Evolutionary conservation across 2,888 invertebrate species (phyloP).

Genomic region (Eupsilia transversa): DNA sequence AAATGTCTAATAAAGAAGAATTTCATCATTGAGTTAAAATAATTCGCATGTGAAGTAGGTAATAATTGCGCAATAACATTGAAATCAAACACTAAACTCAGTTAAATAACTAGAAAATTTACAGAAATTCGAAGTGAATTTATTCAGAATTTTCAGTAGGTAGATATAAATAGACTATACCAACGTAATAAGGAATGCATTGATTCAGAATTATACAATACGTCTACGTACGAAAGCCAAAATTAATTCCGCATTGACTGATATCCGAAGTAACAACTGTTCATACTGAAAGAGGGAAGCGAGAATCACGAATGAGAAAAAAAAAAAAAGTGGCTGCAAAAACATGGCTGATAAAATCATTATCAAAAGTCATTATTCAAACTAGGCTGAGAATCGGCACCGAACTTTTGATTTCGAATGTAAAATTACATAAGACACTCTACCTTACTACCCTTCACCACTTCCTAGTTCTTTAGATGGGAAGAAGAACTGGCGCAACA

Average conservation of each 20-base stretch:
- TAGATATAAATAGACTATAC: constrained; percentile 33
- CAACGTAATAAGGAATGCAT: constrained; percentile 34
- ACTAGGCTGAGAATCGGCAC: too few relatives aligned
- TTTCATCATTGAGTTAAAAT: neutral
- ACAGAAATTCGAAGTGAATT: constrained; percentile 12
- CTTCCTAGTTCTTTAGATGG: too few relatives aligned
- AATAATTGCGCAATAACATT: neutral
- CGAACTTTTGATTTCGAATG: too few relatives aligned
- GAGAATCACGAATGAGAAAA: neutral
- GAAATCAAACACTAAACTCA: neutral
- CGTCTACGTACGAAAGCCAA: constrained; percentile 15
- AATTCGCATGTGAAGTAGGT: neutral
- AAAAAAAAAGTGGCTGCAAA: fast-evolving
- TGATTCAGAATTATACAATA: constrained; percentile 47
- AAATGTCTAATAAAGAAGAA: neutral
- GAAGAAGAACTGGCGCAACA: too few relatives aligned
- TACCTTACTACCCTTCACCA: too few relatives aligned
- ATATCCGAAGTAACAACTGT: constrained; percentile 20
- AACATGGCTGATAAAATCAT: too few relatives aligned
- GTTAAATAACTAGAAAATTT: neutral
- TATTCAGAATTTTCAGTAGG: constrained; percentile 18
- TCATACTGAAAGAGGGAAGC: constrained; percentile 12
- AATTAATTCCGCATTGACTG: constrained; percentile 37
- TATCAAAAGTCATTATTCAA: too few relatives aligned
- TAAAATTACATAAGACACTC: too few relatives aligned